These are phyloP conservation scores for Trogon melanurus DNA, from an alignment of 2,113 vertebrate genomes.

Conservation along the genomic window DNA sequence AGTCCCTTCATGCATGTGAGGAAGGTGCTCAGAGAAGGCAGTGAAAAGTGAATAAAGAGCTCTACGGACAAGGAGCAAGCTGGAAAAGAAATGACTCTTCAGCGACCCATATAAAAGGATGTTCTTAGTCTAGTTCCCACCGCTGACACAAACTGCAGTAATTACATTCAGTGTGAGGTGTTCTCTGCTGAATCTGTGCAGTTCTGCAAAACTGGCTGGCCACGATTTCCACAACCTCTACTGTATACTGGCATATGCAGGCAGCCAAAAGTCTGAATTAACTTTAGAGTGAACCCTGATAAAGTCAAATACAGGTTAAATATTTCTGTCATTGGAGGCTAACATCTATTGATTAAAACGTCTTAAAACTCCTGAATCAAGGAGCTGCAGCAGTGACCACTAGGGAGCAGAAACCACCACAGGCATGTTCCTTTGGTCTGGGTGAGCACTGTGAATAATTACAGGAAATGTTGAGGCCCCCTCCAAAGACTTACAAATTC, in stretches of 20 bases:
- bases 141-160: neutral
- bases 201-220: neutral
- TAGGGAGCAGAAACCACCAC: neutral
- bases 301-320: neutral
- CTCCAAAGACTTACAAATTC: neutral
- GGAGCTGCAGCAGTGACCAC: neutral
- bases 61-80: neutral
- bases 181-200: neutral
- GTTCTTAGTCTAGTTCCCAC: neutral
- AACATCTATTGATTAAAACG: neutral
- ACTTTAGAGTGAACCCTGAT: neutral
- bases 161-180: neutral
- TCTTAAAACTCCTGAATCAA: neutral
- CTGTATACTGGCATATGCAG: neutral
- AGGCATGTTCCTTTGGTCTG: neutral
- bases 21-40: neutral
- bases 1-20: neutral
- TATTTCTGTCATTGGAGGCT: neutral
- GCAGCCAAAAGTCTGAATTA: neutral
- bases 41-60: neutral
- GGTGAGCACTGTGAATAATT: neutral
- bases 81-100: neutral
- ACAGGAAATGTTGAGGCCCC: neutral
- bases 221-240: neutral
- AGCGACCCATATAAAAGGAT: neutral